Evolutionary conservation across 1,140 invertebrate genomes (phyloP).

Genomic region (Eumaeus atala): DNA sequence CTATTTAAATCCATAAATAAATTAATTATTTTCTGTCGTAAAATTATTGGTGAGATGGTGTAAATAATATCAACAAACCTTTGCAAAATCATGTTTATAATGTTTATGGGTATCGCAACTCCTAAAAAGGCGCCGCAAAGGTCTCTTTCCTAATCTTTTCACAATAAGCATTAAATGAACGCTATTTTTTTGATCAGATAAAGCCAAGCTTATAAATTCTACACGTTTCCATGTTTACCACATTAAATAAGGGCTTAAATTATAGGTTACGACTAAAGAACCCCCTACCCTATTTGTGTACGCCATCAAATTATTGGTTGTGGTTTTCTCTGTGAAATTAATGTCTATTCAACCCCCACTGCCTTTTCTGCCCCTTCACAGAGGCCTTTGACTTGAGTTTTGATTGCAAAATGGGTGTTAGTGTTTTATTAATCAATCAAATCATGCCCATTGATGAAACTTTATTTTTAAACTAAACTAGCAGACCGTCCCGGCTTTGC

Average conservation of each 20-base stretch:
- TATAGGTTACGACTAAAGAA: slow-evolving; percentile 6
- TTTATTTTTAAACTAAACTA: slow-evolving; percentile 10
- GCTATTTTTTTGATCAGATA: not conserved
- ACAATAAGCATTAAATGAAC: not conserved
- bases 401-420: slow-evolving; percentile 5
- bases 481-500: no score
- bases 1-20: no score
- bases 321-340: slow-evolving; percentile 17
- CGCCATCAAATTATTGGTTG: slow-evolving; percentile 17
- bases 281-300: slow-evolving; percentile 14
- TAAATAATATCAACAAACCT: no score
- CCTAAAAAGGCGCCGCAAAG: no score
- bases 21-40: no score
- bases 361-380: not conserved
- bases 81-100: no score
- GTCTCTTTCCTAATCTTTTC: no score
- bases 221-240: not conserved
- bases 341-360: slow-evolving; percentile 2
- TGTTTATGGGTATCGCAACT: no score
- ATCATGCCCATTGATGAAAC: slow-evolving; percentile 1
- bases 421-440: no score
- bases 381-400: slow-evolving; percentile 13
- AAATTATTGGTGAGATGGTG: no score
- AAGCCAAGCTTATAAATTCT: not conserved
- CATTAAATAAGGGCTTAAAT: slow-evolving; percentile 9